These are phyloP conservation scores for Orchestes rusci DNA, from an alignment of 2,888 invertebrate genomes.

Conservation along the genomic window DNA sequence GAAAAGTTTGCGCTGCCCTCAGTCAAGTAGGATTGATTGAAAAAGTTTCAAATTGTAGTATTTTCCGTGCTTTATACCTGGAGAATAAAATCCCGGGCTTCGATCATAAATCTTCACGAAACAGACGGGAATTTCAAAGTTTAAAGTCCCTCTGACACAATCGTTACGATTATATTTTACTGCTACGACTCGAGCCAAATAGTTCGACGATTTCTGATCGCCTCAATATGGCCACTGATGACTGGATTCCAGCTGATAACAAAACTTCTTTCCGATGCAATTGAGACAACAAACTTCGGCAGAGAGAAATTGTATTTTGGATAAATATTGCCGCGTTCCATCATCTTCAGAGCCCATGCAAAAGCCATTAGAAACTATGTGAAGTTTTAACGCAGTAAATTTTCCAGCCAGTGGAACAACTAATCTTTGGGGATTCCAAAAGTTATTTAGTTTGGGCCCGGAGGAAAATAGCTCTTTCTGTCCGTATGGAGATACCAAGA, in stretches of 20 bases:
- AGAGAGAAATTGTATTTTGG: no score
- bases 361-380: slow-evolving; percentile 18
- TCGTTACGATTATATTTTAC: slow-evolving; percentile 5
- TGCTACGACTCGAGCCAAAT: no score
- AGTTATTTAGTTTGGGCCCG: slow-evolving; percentile 19
- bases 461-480: no score
- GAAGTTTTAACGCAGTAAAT: slow-evolving; percentile 18
- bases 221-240: no score
- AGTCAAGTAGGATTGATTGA: not conserved
- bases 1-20: not conserved
- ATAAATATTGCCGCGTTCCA: slow-evolving; percentile 14
- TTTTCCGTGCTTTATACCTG: slow-evolving; percentile 15
- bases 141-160: slow-evolving; percentile 11
- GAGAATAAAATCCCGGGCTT: slow-evolving; percentile 15
- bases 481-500: no score
- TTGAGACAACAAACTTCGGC: no score
- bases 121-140: slow-evolving; percentile 13
- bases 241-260: no score
- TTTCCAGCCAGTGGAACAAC: slow-evolving; percentile 15
- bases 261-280: no score
- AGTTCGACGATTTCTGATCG: no score
- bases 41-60: slow-evolving; percentile 16
- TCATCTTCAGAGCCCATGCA: slow-evolving; percentile 11
- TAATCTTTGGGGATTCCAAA: slow-evolving; percentile 20
- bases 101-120: slow-evolving; percentile 13